Base-by-base conservation (phyloP, 2,797 vertebrate genomes). In the Octomys mimax region DNA sequence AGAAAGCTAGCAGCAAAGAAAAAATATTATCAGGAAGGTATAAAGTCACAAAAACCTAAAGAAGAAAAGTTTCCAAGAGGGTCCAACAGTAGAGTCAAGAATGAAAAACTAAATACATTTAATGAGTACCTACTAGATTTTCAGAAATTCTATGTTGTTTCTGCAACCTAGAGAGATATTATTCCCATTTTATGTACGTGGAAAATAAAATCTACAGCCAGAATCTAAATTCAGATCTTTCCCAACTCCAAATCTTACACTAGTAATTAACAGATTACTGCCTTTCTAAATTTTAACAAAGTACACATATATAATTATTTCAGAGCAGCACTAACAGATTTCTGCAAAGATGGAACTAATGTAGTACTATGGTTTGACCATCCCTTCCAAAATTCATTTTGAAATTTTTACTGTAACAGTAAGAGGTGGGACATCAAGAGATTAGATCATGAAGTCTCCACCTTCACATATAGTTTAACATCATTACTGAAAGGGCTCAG, bases 141-240 rank as follows among this genome's bases (percentile, higher is more conserved):
- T 75, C 73, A 90, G 36, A 89, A 14, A 92, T 19, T 26, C 12
- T 64, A 62, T 36, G 82, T 0, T 62, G 19, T 88, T 73, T 83
- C 13, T 59, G 46, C 73, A 75, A 68, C 64, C 2, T 62, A 5
- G 68, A 18, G 42, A 49, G 6, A 11, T 87, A 28, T 28, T 46
- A 92, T 93, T 94, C 33, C 61, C n/a, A 78, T 66, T 92, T 95
- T 42, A 90, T 26, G 80, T 10, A 83, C 59, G 31, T 18, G 87
- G 36, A 91, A 89, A 92, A 80, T 84, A 82, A 92, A 73, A 85
- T 89, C 81, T 87, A 90, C 36, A 91, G 52, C 36, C 19, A 93
- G 36, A 96, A 85, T 64, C 78, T 59, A 89, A 93, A 89, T 61
- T 95, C 78, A 59, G 1, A 92, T 92, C 14, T 95, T 96, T 95